Base-by-base conservation (phyloP, 2,888 invertebrate genomes). In the Blastobasis lacticolella region DNA sequence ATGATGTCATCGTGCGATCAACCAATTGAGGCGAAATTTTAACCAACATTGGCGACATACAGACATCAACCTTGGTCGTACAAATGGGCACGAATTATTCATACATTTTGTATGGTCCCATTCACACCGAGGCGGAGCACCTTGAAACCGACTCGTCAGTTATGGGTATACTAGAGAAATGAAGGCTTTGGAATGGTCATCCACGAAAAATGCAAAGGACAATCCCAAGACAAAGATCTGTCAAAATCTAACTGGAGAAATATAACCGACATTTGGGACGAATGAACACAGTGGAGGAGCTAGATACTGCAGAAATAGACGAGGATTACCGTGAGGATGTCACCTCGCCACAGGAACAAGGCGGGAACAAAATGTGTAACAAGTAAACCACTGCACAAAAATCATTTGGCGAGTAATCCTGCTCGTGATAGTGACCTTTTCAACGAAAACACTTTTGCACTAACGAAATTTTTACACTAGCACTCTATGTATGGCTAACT, bases 351-450 rank as follows among this genome's bases (percentile, higher is more conserved):
- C 38, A 6, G 46, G 36, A 37, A 7, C n/a, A 38, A n/a, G n/a
- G 6, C 59, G 52, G 63, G 65, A 73, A 75, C 66, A 69, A 75
- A 70, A 73, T 66, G 69, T 64, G 63, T 63, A 62, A 68, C 62
- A 67, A 63, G 69, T 66, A 71, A 71, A 76, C 65, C 62, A 59
- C 71, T 56, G 67, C 68, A 73, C 73, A 78, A 69, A 78, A 78
- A 78, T 80, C 78, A 78, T 78, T 72, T 78, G 74, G 52, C 55
- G 58, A 61, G 64, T 64, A 59, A 66, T 60, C 69, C 69, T 67
- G 69, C 63, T 70, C 59, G 50, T 63, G 77, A 72, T 66, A 23
- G 67, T 80, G 81, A 85, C 85, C 84, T 88, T 81, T 79, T 63
- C 64, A 66, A 62, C 59, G 75, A 77, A 71, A 74, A 71, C 71